Percentiles rank a stretch among this genome's conserved stretches.
Evolutionary conservation across 2,113 vertebrate genomes (phyloP).

Genomic region (Pseudonaja textilis): DNA sequence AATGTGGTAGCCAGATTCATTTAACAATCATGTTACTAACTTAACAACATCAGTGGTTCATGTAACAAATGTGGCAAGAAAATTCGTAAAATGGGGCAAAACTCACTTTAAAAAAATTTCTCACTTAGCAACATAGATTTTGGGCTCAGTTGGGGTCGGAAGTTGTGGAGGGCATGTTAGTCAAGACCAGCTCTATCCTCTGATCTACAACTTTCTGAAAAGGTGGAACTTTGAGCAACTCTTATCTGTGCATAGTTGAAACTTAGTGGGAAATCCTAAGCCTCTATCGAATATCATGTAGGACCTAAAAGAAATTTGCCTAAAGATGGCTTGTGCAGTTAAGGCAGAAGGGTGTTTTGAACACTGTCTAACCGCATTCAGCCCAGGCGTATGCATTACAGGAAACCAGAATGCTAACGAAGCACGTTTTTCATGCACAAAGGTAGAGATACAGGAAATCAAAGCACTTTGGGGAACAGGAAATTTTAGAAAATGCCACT

Average conservation of each 20-base stretch:
- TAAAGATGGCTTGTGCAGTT: neutral
- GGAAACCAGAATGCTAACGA: neutral
- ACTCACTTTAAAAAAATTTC: neutral
- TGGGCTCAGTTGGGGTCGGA: neutral
- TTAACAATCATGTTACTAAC: neutral
- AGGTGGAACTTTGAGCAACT: neutral
- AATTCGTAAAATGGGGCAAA: neutral
- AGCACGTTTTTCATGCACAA: neutral
- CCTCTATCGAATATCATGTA: neutral
- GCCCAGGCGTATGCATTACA: rapidly evolving
- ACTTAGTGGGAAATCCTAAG: neutral
- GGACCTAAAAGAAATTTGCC: neutral
- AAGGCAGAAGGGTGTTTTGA: neutral
- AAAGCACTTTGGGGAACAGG: neutral
- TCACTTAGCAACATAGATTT: neutral
- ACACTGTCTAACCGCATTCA: neutral
- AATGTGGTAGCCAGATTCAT: neutral
- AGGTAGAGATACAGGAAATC: neutral
- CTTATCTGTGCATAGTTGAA: neutral
- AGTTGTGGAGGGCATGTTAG: neutral
- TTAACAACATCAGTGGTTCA: neutral
- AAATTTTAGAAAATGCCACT: neutral
- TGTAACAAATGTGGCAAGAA: neutral
- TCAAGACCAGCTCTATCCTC: neutral
- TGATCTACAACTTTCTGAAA: neutral